Evolutionary conservation across 2,888 invertebrate genomes (phyloP).

Genomic region (Cryptops parisi): DNA sequence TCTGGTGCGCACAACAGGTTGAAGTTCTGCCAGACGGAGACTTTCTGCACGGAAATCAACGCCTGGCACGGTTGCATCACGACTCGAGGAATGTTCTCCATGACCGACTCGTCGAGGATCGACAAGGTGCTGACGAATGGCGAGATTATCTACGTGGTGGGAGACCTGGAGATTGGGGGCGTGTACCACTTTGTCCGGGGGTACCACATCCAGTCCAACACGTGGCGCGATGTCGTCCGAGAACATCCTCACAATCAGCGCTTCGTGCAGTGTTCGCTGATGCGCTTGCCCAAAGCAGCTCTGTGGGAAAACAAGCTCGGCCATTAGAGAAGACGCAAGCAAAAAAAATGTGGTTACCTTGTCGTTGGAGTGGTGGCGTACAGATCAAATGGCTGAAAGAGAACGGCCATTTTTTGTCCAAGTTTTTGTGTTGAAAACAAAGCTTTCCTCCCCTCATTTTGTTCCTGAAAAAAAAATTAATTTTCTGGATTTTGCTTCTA

Average conservation of each 20-base stretch:
- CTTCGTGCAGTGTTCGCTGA: conserved; percentile 9
- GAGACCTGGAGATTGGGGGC: conserved; percentile 9
- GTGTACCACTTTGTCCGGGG: conserved; percentile 11
- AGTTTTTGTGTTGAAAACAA: too few relatives aligned
- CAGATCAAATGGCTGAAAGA: too few relatives aligned
- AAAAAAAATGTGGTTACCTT: conserved; percentile 1
- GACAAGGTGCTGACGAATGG: conserved; percentile 12
- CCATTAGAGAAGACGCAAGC: conserved; percentile 1
- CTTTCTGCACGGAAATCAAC: conserved; percentile 11
- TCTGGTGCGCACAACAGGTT: conserved; percentile 11
- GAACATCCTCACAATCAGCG: conserved; percentile 13
- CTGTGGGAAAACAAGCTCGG: conserved; percentile 10
- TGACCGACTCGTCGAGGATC: conserved; percentile 8
- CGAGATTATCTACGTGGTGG: conserved; percentile 12
- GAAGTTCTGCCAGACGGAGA: conserved; percentile 11
- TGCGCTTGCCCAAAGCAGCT: conserved; percentile 4
- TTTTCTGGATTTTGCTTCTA: too few relatives aligned
- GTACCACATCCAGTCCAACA: conserved; percentile 11
- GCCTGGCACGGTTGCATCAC: conserved; percentile 9
- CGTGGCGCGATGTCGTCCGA: conserved; percentile 11
- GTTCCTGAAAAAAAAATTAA: too few relatives aligned
- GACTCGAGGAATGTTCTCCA: conserved; percentile 13
- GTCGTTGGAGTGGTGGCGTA: too few relatives aligned
- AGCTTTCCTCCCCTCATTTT: too few relatives aligned
- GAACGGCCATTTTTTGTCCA: too few relatives aligned